Base-by-base conservation (phyloP, 2,113 vertebrate species). In the Semnornis frantzii region DNA sequence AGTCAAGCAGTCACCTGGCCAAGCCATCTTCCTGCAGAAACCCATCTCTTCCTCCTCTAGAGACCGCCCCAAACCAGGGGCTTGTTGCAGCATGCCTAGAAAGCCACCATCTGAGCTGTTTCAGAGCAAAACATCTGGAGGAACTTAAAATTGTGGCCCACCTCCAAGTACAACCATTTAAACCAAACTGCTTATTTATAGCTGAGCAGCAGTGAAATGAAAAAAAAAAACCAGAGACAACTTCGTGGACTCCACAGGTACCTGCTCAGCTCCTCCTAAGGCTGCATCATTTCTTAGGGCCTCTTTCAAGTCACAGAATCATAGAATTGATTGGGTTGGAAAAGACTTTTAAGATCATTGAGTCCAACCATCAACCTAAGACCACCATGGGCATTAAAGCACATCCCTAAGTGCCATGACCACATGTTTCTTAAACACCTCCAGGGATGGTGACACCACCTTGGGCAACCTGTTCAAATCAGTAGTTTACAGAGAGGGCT, bases 91-190 rank as follows among this genome's bases (percentile, higher is more conserved):
- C 0, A 1, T 82, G 69, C 65, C 75, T 82, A 60, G 87, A 85
- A 94, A 93, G 78, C 80, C 81, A 23, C 81, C 16, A 33, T 15
- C 58, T 66, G 92, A 81, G 64, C 33, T 89, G 5, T 42, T 81
- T 44, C 64, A 64, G 84, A 78, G 46, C 2, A 3, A 71, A 91
- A 93, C 89, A 87, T 92, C 94, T 92, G 89, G 82, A 94, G 72
- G 7, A 89, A 12, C 15, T 83, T 25, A 54, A 64, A 10, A 17
- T 6, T 5, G 33, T 85, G 79, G 84, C 86, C 46, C 1, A 0
- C 42, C 46, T 96, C 91, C 92, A 85, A 89, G 50, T 3, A 5
- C 2, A 86, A 66, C 77, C 70, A 31, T 15, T 31, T 19, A 74
- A 83, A 77, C 42, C 66, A 76, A 76, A 52, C 5, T 2, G 4